These are phyloP conservation scores for Congeria kusceri DNA, from an alignment of 2,888 invertebrate genomes.

Conservation along the genomic window DNA sequence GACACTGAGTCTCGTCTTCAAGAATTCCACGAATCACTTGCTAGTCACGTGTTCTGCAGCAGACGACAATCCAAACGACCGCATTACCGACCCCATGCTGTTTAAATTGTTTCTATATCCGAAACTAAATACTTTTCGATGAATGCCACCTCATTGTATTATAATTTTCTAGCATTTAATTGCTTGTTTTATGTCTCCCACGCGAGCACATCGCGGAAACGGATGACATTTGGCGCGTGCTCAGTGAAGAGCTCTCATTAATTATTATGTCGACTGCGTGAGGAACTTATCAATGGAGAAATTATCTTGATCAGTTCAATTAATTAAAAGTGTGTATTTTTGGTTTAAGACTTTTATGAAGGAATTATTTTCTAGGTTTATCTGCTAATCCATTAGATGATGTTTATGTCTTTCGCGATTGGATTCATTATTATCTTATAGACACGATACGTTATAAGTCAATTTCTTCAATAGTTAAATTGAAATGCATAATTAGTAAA, in stretches of 20 bases:
- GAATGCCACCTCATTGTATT: background rate
- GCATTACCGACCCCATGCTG: slow-evolving; percentile 21
- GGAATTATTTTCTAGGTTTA: too few relatives aligned
- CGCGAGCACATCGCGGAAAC: slow-evolving; percentile 33
- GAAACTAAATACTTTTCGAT: slow-evolving; percentile 50
- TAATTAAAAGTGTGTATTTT: too few relatives aligned
- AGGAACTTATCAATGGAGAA: background rate
- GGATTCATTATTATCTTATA: too few relatives aligned
- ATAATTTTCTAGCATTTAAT: slow-evolving; percentile 25
- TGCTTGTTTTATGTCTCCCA: slow-evolving; percentile 5
- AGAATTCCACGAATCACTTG: slow-evolving; percentile 18
- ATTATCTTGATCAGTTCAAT: too few relatives aligned
- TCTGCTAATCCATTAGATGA: too few relatives aligned
- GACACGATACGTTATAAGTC: too few relatives aligned
- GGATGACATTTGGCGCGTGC: slow-evolving; percentile 46
- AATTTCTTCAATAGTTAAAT: too few relatives aligned
- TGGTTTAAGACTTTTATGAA: too few relatives aligned
- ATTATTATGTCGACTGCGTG: slow-evolving; percentile 37
- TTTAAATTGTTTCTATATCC: slow-evolving; percentile 35
- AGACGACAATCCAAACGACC: slow-evolving; percentile 31
- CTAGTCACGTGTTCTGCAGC: slow-evolving; percentile 15
- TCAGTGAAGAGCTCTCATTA: slow-evolving; percentile 14
- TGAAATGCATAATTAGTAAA: too few relatives aligned
- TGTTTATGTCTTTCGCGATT: too few relatives aligned
- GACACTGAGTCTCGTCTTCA: too few relatives aligned